These are phyloP conservation scores for Amphiprion ocellaris DNA, from an alignment of 2,113 vertebrate species.

Conservation along the genomic window DNA sequence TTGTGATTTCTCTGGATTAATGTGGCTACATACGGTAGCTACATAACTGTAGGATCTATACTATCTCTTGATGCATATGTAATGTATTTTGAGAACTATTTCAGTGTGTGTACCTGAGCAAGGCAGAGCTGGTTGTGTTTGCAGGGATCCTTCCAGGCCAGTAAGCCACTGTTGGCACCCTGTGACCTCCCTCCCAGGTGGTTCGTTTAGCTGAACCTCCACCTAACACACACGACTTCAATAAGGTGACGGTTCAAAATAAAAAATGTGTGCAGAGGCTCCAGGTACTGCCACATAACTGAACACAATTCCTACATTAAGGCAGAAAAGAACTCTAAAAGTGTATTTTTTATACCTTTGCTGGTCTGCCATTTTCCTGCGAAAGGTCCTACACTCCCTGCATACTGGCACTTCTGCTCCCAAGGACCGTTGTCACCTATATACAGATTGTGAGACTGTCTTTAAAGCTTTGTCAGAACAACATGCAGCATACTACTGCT, in stretches of 20 bases:
- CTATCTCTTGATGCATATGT: neutral
- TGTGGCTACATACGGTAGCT: too few species aligned
- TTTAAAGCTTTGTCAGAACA: neutral
- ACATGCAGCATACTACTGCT: neutral
- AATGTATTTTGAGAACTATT: neutral
- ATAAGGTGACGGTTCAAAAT: neutral
- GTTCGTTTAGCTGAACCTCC: constrained; percentile 94
- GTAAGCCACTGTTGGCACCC: constrained; percentile 90
- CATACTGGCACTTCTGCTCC: constrained; percentile 95
- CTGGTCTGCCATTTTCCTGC: constrained; percentile 90
- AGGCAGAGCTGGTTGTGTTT: constrained; percentile 84
- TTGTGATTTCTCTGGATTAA: too few species aligned
- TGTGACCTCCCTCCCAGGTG: constrained; percentile 97
- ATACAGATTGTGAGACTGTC: constrained; percentile 5
- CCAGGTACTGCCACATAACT: too few species aligned
- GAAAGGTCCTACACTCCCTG: constrained; percentile 91
- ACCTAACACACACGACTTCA: constrained; percentile 79
- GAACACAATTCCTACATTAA: neutral
- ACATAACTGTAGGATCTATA: too few species aligned
- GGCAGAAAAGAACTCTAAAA: neutral
- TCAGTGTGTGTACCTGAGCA: constrained; percentile 88
- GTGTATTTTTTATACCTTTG: constrained; percentile 83
- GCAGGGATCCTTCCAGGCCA: constrained; percentile 90
- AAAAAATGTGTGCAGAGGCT: neutral
- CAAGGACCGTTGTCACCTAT: constrained; percentile 97